These are phyloP conservation scores for Rhagophthalmus giganteus DNA, from an alignment of 2,888 invertebrate genomes.

Conservation along the genomic window DNA sequence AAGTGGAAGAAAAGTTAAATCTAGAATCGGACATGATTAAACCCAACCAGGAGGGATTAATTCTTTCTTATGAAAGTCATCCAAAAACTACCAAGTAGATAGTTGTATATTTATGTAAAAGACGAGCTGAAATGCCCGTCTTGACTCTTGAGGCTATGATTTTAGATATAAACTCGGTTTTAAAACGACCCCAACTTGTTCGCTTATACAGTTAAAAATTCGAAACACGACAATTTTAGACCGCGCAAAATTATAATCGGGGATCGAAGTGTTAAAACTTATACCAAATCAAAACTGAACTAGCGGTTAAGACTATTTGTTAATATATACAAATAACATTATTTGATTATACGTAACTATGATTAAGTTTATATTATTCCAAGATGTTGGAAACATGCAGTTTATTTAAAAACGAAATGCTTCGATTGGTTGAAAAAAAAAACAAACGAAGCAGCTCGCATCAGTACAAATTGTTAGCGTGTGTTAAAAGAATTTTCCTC, in stretches of 20 bases:
- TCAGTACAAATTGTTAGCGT: no score
- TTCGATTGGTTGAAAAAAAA: no score
- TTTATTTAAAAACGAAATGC: no score
- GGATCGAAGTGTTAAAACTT: not conserved
- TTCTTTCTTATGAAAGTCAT: constrained; percentile 59
- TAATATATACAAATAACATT: constrained; percentile 1
- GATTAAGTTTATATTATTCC: constrained; percentile 9
- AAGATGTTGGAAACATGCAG: no score
- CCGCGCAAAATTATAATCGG: no score
- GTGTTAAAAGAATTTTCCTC: no score
- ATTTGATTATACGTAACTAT: not conserved
- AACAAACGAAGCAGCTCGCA: no score
- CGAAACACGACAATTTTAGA: no score
- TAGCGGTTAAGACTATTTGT: constrained; percentile 14
- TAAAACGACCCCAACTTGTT: not conserved
- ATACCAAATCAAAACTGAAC: constrained; percentile 17
- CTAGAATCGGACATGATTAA: constrained; percentile 63
- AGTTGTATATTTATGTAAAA: constrained; percentile 1
- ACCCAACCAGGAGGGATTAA: constrained; percentile 63
- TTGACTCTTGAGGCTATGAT: constrained; percentile 14
- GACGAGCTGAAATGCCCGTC: constrained; percentile 1
- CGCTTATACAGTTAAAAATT: no score
- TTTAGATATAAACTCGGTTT: not conserved
- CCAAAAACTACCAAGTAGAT: constrained; percentile 16
- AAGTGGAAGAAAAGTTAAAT: constrained; percentile 61